Percentiles rank a stretch among this genome's conserved stretches.
Conservation (phyloP, 2,797 vertebrate genomes). For the Macropus fuliginosus region DNA sequence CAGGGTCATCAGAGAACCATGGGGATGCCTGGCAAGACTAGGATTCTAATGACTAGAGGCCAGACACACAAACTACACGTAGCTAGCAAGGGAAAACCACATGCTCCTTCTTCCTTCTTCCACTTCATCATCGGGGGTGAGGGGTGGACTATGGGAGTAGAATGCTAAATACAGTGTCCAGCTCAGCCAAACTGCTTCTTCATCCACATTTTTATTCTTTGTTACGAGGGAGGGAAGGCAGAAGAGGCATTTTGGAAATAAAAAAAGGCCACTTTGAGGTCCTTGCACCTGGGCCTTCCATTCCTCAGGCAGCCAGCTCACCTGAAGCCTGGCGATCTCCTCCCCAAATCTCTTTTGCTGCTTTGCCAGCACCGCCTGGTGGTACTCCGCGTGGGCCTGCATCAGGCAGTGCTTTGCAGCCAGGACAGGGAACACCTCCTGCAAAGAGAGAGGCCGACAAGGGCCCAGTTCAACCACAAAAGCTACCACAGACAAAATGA, state of each 20-base stretch:
- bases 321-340: constrained; percentile 97
- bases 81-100: not conserved
- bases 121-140: too few relatives aligned
- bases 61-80: too few relatives aligned
- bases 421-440: constrained; percentile 98
- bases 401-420: constrained; percentile 99
- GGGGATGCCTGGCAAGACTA: too few relatives aligned
- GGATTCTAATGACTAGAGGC: too few relatives aligned
- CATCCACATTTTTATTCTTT: too few relatives aligned
- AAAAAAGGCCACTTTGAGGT: too few relatives aligned
- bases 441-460: constrained; percentile 99
- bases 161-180: too few relatives aligned
- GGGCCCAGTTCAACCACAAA: constrained; percentile 93
- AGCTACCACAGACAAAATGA: constrained; percentile 91
- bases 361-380: constrained; percentile 95
- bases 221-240: not conserved
- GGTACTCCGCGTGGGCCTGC: constrained; percentile 97
- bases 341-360: constrained; percentile 99
- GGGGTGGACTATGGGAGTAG: too few relatives aligned
- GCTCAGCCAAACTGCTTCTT: too few relatives aligned
- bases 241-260: too few relatives aligned
- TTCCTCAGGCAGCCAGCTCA: constrained; percentile 72
- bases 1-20: not conserved
- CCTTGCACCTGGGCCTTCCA: too few relatives aligned
- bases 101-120: not conserved